Evolutionary conservation across 1,140 invertebrate species (phyloP), one percentile per base, ranked within the genome.

Genomic region (Oreohelix idahoensis): DNA sequence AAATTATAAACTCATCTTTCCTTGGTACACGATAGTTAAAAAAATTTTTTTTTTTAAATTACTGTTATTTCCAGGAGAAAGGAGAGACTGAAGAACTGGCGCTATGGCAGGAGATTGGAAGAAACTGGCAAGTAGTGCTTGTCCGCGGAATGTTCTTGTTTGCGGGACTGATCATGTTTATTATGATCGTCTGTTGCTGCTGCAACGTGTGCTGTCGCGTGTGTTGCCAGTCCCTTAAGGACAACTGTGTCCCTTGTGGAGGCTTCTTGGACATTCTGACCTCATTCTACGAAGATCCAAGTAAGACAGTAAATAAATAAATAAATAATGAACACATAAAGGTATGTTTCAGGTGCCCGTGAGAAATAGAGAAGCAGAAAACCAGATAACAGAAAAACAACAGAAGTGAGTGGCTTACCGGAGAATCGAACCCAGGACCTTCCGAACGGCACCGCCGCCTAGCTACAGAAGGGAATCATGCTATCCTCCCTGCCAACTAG

Each of bases 281-380:
- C 11, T 36, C 77, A 2, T 79, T 15, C 29, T 79, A 79, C n/a
- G 53, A 79, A 42, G 77, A 79, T 66, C 77, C 77, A 36, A 79
- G 77, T 79, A 79, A 79, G n/a, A n/a, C n/a, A n/a, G n/a, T n/a
- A n/a, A n/a, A n/a, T n/a, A n/a, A n/a, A n/a, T n/a, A n/a, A n/a
- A n/a, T n/a, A n/a, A n/a, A n/a, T n/a, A n/a, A n/a, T n/a, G n/a
- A n/a, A n/a, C n/a, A n/a, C n/a, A n/a, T n/a, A n/a, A n/a, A n/a
- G 20, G n/a, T n/a, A n/a, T n/a, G n/a, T n/a, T n/a, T n/a, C n/a
- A n/a, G n/a, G n/a, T n/a, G n/a, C n/a, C n/a, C n/a, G n/a, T n/a
- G n/a, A n/a, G n/a, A n/a, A n/a, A n/a, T n/a, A n/a, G n/a, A n/a
- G n/a, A n/a, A n/a, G n/a, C n/a, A n/a, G n/a, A n/a, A n/a, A n/a